A percentile compares a stretch with the other conserved stretches of the same genome.
Evolutionary conservation across 2,888 invertebrate genomes (phyloP).

Genomic region (Yponomeuta evonymella): DNA sequence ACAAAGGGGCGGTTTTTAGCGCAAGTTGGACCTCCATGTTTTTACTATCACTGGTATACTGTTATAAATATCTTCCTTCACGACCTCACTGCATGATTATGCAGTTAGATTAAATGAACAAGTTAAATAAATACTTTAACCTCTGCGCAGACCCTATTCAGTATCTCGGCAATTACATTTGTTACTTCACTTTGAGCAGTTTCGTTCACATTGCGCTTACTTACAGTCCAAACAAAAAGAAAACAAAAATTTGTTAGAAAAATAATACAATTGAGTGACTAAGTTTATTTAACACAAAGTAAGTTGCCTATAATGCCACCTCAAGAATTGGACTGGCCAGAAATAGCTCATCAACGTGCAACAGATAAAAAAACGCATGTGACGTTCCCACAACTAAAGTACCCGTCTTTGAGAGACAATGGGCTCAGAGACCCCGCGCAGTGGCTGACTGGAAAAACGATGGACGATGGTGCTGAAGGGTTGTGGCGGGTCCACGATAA

Average conservation of each 20-base stretch:
- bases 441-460: conserved; percentile 80
- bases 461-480: conserved; percentile 83
- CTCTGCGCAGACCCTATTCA: not conserved
- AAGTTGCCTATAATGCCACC: conserved; percentile 30
- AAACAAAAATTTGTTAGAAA: too few relatives aligned
- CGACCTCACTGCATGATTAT: not conserved
- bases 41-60: not conserved
- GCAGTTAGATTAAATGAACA: not conserved
- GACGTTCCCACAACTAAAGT: conserved; percentile 68
- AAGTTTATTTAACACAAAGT: not conserved
- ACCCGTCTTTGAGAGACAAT: conserved; percentile 64
- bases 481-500: conserved; percentile 85
- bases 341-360: conserved; percentile 39
- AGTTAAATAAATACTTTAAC: not conserved
- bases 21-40: not conserved
- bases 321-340: conserved; percentile 31
- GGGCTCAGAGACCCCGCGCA: conserved; percentile 45
- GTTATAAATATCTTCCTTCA: not conserved
- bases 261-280: too few relatives aligned
- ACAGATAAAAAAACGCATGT: conserved; percentile 48
- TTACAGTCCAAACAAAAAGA: too few relatives aligned
- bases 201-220: too few relatives aligned
- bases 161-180: too few relatives aligned
- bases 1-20: too few relatives aligned
- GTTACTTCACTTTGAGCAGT: too few relatives aligned